phyloP scores from a whole-genome alignment of 2,797 vertebrate genomes.

The Pachyuromys duprasi region DNA sequence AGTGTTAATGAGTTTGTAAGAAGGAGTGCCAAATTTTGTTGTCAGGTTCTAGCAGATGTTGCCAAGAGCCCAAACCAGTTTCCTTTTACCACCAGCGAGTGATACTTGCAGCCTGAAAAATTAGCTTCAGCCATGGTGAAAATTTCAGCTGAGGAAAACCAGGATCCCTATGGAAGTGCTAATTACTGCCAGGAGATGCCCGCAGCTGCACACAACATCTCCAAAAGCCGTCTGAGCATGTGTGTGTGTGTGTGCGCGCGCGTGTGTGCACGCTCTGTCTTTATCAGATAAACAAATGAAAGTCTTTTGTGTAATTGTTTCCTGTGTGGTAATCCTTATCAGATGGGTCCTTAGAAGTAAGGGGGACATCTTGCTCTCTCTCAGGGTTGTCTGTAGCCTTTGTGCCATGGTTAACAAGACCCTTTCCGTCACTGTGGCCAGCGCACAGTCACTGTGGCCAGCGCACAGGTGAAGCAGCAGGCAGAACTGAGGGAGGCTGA shows the following conservation, averaged over 20 bases:
- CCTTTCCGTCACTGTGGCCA: background rate
- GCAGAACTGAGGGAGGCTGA: background rate
- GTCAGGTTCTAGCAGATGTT: background rate
- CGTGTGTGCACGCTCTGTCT: background rate
- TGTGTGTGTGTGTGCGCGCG: background rate
- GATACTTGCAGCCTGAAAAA: background rate
- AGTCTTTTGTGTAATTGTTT: constrained; percentile 46
- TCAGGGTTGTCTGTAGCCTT: background rate
- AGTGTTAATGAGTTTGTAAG: background rate
- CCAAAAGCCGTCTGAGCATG: constrained; percentile 30
- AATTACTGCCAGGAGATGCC: constrained; percentile 8
- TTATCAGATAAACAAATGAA: constrained; percentile 64
- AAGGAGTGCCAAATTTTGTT: background rate
- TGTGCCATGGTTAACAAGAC: background rate
- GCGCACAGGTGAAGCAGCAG: background rate
- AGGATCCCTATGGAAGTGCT: constrained; percentile 8
- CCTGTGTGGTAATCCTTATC: constrained; percentile 32
- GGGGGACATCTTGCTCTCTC: background rate
- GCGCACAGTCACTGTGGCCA: background rate
- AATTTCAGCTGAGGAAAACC: constrained; percentile 33
- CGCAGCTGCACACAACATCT: background rate
- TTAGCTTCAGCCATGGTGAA: background rate
- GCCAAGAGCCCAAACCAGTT: background rate
- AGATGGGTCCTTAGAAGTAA: background rate
- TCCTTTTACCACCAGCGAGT: background rate